These are phyloP conservation scores for Stramonita haemastoma DNA, from an alignment of 2,888 invertebrate genomes.

Conservation along the genomic window DNA sequence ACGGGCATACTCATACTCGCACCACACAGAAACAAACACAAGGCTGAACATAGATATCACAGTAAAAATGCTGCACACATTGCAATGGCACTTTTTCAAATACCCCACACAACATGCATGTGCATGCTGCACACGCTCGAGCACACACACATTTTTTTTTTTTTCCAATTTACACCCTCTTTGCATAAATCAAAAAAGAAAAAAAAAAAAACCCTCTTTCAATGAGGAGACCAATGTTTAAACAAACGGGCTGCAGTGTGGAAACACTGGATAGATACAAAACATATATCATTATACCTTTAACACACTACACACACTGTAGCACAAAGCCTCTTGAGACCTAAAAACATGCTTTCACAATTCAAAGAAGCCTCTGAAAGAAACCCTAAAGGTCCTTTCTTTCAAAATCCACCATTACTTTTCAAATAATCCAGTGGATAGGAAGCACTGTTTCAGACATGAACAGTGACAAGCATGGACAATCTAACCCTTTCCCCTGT, in stretches of 20 bases:
- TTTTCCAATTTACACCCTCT: neutral
- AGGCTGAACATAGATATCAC: neutral
- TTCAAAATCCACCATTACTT: too few species aligned
- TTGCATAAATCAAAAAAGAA: neutral
- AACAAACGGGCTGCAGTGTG: neutral
- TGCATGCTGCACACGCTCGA: neutral
- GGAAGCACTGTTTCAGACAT: too few species aligned
- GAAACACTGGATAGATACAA: neutral
- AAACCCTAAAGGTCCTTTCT: too few species aligned
- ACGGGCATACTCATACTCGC: neutral
- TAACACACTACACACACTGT: too few species aligned
- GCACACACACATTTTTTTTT: too few species aligned
- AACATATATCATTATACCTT: too few species aligned
- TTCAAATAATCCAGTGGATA: too few species aligned
- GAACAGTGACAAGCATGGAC: too few species aligned
- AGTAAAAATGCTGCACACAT: slow-evolving; percentile 7
- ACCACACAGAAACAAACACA: neutral
- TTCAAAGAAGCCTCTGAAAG: too few species aligned
- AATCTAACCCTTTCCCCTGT: too few species aligned
- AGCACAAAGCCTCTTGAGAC: too few species aligned
- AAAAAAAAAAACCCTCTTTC: neutral
- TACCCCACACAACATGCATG: neutral
- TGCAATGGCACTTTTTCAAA: neutral
- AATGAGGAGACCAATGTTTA: neutral
- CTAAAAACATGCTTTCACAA: too few species aligned